Base-by-base conservation (phyloP, 2,888 invertebrate species). In the Synanthedon vespiformis region DNA sequence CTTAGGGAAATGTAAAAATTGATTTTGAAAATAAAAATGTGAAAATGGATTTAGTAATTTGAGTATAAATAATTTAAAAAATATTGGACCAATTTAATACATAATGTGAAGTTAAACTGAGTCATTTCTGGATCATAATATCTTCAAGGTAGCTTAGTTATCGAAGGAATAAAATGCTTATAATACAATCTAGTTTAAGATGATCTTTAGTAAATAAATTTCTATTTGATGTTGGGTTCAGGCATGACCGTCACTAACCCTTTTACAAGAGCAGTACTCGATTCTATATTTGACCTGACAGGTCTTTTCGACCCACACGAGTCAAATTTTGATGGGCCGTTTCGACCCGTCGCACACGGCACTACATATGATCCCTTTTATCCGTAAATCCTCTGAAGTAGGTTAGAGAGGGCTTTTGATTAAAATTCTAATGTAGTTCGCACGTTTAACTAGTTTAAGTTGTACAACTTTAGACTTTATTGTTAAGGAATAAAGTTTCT, bases 301-400 rank as follows among this genome's bases (percentile, higher is more conserved):
- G 53, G 53, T 48, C 48, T n/a, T 44, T 44, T 18, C 51, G 44
- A 22, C 44, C 51, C 22, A 48, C 51, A 22, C 34, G 34, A 34
- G 34, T 34, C 34, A 18, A 27, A 47, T 27, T 52, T 50, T 50
- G 50, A 50, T 22, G 40, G 53, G 53, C 40, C 48, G 13, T 44
- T 44, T 18, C 51, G 44, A 22, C 44, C 51, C 22, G 44, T 10
- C 34, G 47, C 53, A 48, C 51, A 13, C 48, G 51, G 49, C 51
- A 48, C 13, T 49, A 48, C 44, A 13, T 14, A 44, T 44, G 40
- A 16, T 50, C 53, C 55, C 41, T 49, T 56, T 48, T 10, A 40
- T 18, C 22, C 51, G 52, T 55, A 54, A 53, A 54, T 54, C 56
- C 56, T 53, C 51, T 44, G 44, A 58, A 58, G 54, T 55, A 51